Base-by-base conservation (phyloP, 1,140 invertebrate genomes). In the Lucilia sericata region DNA sequence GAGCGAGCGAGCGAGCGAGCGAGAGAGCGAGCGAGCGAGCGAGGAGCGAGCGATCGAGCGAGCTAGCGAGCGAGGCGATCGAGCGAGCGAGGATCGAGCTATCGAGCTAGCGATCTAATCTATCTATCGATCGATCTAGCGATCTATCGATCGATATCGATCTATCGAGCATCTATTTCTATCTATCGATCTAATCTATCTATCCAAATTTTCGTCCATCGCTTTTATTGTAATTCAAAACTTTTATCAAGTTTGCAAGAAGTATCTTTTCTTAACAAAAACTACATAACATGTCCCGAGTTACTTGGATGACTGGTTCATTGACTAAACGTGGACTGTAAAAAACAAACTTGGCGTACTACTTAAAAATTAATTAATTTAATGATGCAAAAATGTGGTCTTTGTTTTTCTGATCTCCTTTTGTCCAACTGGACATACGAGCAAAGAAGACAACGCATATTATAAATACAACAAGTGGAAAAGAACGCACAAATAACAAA, bases 301-400 rank as follows among this genome's bases (percentile, higher is more conserved):
- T 70, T 70, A 70, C n/a, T 70, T 70, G 65, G 65, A 21, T 70
- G 65, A 70, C 65, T 70, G 65, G 65, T 70, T 70, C 5, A 19
- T 70, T 70, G 65, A 25, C 21, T 70, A 30, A 30, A 21, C 65
- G 8, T 5, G 3, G 55, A n/a, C 55, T 60, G 55, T 3, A 60
- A 60, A 2, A 60, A n/a, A 17, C 14, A 30, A 65, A 19, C 21
- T 70, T 70, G 4, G 14, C 25, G 21, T 21, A 21, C 65, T 70
- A 70, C 65, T 70, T 70, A 70, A 70, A 60, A 60, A 70, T 70
- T 80, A 25, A 80, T 51, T 80, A 80, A 80, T 80, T 80, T 80
- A 80, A 80, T 80, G 76, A 49, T 49, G 76, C 42, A 80, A 47
- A 80, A 80, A 80, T n/a, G 76, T 51, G 10, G 17, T 80, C 42